Evolutionary conservation across 2,113 vertebrate genomes (phyloP).

Genomic region (Chauna torquata): DNA sequence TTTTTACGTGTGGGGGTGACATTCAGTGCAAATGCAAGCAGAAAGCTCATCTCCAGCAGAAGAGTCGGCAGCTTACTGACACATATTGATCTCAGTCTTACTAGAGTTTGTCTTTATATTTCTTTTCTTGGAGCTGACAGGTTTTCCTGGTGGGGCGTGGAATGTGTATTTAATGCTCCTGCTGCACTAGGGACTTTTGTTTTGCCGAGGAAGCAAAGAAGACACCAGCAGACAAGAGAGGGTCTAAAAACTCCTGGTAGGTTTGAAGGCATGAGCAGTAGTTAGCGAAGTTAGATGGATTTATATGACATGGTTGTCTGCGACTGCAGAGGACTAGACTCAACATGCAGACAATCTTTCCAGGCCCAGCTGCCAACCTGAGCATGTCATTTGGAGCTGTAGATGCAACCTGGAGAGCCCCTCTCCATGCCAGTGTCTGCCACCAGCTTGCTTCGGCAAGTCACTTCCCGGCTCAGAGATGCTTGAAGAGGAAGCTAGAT

Average conservation of each 20-base stretch:
- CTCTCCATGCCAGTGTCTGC: not conserved
- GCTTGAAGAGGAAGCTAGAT: constrained; percentile 28
- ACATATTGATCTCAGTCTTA: not conserved
- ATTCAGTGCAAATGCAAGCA: not conserved
- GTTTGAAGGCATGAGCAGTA: constrained; percentile 38
- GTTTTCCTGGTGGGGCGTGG: not conserved
- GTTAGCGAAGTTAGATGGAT: constrained; percentile 32
- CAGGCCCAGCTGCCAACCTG: constrained; percentile 50
- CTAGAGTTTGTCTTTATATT: not conserved
- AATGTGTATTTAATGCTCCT: constrained; percentile 23
- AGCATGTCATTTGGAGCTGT: not conserved
- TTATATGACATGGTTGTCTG: constrained; percentile 51
- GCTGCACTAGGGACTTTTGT: constrained; percentile 3
- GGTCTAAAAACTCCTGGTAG: constrained; percentile 16
- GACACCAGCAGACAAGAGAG: not conserved
- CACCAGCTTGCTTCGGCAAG: constrained; percentile 58
- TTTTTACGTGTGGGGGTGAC: not conserved
- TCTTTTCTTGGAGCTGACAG: not conserved
- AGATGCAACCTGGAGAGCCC: constrained; percentile 23
- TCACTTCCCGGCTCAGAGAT: constrained; percentile 15
- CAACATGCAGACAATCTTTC: not conserved
- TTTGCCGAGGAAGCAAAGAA: constrained; percentile 26
- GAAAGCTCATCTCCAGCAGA: not conserved
- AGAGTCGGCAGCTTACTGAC: not conserved
- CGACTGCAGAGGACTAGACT: constrained; percentile 33